Percentiles rank a stretch among this genome's conserved stretches.
Conservation (phyloP, 2,888 invertebrate genomes). For the Orgyia antiqua region DNA sequence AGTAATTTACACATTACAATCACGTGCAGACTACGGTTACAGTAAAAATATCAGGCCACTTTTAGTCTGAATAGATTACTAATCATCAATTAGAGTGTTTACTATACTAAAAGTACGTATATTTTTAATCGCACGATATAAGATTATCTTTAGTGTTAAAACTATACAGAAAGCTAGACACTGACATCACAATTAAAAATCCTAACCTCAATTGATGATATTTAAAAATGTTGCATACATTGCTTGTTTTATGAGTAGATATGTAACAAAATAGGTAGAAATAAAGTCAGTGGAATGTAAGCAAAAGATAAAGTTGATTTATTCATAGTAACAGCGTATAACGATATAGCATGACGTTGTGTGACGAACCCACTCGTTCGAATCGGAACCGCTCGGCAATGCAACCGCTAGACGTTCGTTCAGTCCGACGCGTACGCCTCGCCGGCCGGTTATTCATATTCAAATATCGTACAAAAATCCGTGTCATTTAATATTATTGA, state of each 20-base stretch:
- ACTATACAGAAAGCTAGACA: neutral
- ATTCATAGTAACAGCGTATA: constrained; percentile 39
- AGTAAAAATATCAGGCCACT: no score
- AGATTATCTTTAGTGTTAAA: no score
- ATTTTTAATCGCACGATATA: no score
- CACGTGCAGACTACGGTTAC: no score
- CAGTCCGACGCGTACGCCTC: constrained; percentile 37
- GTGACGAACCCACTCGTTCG: constrained; percentile 31
- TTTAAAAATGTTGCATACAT: neutral
- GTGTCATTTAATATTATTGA: constrained; percentile 15
- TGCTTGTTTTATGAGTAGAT: constrained; percentile 6
- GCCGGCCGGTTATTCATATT: constrained; percentile 45
- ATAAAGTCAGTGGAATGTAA: constrained; percentile 13
- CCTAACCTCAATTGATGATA: constrained; percentile 8
- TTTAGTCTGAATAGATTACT: no score
- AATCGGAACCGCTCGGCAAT: constrained; percentile 29
- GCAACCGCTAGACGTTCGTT: constrained; percentile 29
- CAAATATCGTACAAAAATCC: constrained; percentile 22
- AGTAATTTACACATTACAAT: no score
- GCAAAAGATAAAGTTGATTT: constrained; percentile 7
- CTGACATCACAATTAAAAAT: constrained; percentile 6
- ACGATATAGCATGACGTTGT: constrained; percentile 55
- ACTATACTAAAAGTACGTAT: no score
- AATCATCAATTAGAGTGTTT: no score
- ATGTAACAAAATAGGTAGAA: constrained; percentile 6